Base-by-base conservation (phyloP, 2,888 invertebrate genomes). In the Dromius quadrimaculatus region DNA sequence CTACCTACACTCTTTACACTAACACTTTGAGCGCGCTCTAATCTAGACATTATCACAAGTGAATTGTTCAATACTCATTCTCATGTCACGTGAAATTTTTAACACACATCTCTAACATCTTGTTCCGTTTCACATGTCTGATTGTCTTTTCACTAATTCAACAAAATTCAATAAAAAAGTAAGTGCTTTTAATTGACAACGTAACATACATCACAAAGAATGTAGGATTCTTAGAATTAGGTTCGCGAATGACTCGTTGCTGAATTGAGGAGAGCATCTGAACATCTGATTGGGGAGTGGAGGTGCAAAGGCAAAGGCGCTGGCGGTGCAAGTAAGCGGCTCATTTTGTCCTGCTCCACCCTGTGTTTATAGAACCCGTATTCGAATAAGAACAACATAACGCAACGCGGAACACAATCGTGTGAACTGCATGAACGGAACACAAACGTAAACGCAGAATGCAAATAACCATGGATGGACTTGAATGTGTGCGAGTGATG, bases 221-320 rank as follows among this genome's bases (percentile, higher is more conserved):
- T 13, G 22, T 47, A 22, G 19, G 47, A 28, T 47, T 47, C 11
- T 47, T 20, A 4, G 47, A 22, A 22, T 47, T 17, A 22, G 47
- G 23, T 50, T 15, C 13, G 50, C 50, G 57, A 59, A 59, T 59
- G 57, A 59, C 57, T 59, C 57, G 57, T 59, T 59, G 57, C 11
- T 59, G 57, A 59, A 45, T 19, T 19, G 13, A 32, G 36, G 34
- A 36, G 36, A 59, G 57, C 54, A 17, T 23, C 57, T 6, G 32
- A 32, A 32, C 32, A n/a, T 5, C 32, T 11, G 34, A 59, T 59
- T 19, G 57, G 57, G 36, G 20, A 9, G 34, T 32, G 32, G 63
- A 32, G n/a, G 63, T 64, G 63, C 63, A 47, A 45, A 64, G 63
- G 63, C 63, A 28, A 64, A 64, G 43, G 45, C 63, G 32, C 28